Conservation (phyloP, 2,113 vertebrate genomes). For the Pica pica region DNA sequence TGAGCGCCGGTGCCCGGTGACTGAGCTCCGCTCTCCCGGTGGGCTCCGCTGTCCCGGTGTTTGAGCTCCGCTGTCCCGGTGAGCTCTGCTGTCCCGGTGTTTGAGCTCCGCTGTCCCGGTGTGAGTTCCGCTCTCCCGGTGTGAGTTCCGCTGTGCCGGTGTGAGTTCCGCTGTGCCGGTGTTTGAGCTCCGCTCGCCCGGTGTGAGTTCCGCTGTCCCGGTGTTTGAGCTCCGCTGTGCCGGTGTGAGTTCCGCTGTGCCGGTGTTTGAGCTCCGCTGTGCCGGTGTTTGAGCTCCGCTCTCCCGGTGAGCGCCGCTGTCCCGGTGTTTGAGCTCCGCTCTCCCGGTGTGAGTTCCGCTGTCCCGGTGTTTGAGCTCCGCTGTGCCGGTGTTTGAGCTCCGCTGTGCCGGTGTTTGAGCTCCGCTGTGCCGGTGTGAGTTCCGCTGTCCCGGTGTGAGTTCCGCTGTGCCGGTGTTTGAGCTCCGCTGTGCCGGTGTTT, state of each 20-base stretch:
- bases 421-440: background rate
- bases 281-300: background rate
- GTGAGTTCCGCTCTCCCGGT: no score
- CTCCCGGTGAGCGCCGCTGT: rapidly evolving
- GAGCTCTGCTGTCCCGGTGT: background rate
- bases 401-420: background rate
- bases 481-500: no score
- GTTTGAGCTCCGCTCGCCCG: background rate
- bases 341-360: rapidly evolving
- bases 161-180: background rate
- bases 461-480: rapidly evolving
- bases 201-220: background rate
- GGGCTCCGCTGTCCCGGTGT: no score
- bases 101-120: rapidly evolving
- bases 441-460: background rate
- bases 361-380: background rate
- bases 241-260: no score
- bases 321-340: rapidly evolving
- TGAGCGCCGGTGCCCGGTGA: background rate
- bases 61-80: no score
- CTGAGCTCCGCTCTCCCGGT: no score
- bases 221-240: background rate
- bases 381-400: no score
- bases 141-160: background rate
- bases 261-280: no score